phyloP scores from a whole-genome alignment of 2,888 invertebrate species.

The Candidula unifasciata region DNA sequence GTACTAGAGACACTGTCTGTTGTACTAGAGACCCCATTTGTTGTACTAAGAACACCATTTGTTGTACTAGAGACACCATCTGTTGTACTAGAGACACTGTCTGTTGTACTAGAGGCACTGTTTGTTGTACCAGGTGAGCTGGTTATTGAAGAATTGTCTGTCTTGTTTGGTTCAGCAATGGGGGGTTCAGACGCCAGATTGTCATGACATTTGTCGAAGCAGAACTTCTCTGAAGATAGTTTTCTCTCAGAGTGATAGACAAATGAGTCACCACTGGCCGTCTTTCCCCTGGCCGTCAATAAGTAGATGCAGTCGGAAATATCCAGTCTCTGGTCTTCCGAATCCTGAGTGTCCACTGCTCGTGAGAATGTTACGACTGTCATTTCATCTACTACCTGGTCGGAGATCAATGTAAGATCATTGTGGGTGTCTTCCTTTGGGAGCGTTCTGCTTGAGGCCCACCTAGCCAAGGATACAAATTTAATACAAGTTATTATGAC shows the following conservation, averaged over 20 bases:
- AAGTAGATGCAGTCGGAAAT: conserved; percentile 73
- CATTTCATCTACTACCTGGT: not conserved
- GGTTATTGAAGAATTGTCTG: not conserved
- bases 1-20: too few species aligned
- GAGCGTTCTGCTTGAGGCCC: not conserved
- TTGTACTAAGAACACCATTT: too few species aligned
- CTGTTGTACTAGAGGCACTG: too few species aligned
- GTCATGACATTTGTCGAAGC: conserved; percentile 18
- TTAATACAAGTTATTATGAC: not conserved
- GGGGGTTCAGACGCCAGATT: not conserved
- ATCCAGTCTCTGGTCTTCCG: conserved; percentile 51
- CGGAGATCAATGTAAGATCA: conserved; percentile 1
- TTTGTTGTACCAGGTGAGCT: too few species aligned
- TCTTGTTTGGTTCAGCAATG: not conserved
- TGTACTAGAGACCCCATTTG: too few species aligned
- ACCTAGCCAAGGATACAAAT: not conserved
- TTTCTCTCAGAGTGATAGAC: not conserved
- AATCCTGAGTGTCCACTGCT: conserved; percentile 56
- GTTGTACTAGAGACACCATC: too few species aligned
- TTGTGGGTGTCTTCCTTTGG: not conserved
- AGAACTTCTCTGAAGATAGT: not conserved
- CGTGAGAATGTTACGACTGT: conserved; percentile 60
- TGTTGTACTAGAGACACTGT: too few species aligned
- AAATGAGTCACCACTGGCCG: not conserved
- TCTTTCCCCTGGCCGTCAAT: conserved; percentile 58